Evolutionary conservation across 2,888 invertebrate species (phyloP), one percentile per base, ranked within the genome.

Genomic region (Polydrusus tereticollis): DNA sequence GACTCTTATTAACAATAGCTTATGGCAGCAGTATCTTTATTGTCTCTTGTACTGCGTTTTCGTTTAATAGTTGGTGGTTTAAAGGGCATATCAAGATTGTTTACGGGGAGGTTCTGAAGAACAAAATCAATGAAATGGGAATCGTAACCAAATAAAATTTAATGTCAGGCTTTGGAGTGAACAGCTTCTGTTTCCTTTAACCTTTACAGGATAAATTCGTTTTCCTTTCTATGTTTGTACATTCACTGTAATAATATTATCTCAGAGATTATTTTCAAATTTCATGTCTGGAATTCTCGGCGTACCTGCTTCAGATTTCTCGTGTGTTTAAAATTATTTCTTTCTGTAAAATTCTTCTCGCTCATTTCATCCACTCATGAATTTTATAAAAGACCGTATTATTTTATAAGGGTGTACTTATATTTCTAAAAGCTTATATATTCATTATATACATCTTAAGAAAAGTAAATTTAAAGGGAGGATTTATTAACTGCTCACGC

Each of bases 111-210:
- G 29, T 14, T 41, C 21, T 38, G 55, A 55, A 65, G 16, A 20
- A 55, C 23, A 41, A 45, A 65, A 65, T 57, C 55, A 65, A 57
- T 65, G 41, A 52, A 41, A 65, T 18, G 57, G 26, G 57, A 52
- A 65, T 55, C 38, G 38, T 63, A 64, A 52, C 38, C 18, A 45
- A 62, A 62, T 62, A 43, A 62, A 29, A 62, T 63, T 63, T 63
- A 33, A 63, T 63, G 47, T 50, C 52, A 18, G 21, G 33, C 52
- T 55, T 29, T 55, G 10, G 29, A 55, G 29, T 7, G 18, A 55
- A 55, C 52, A 18, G 52, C 29, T 55, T 55, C 52, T 55, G 29
- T 55, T 55, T 55, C 29, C 52, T 29, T 55, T 29, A 29, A 50
- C 26, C 50, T 50, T 50, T 50, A 26, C 20, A 26, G 26, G 26